Base-by-base conservation (phyloP, 2,888 invertebrate species). In the Troides oblongomaculatus region DNA sequence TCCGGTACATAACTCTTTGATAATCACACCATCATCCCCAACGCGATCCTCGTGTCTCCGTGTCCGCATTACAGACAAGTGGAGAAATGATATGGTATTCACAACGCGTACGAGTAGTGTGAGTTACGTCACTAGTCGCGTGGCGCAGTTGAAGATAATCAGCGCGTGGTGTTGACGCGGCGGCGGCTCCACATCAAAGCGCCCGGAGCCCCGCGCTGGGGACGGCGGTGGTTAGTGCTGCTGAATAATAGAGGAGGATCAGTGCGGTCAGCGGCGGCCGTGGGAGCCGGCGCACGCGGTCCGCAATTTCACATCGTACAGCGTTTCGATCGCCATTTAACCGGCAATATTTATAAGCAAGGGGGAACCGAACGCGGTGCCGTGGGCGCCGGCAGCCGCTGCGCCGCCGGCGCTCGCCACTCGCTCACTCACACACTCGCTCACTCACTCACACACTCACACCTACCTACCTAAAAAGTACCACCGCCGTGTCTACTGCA, bases 271-370 rank as follows among this genome's bases (percentile, higher is more conserved):
- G 59, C 62, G 46, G 58, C 8, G 53, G 63, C 30, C 70, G 70
- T 70, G 70, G 70, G 70, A 70, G 17, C 56, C 12, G 56, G 63
- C 70, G 60, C 66, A 21, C 64, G 70, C 25, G 39, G 5, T n/a
- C 62, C 10, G 39, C 70, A 36, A 68, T 68, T 67, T 56, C 36
- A 63, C 62, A 50, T 46, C 58, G n/a, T 14, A 62, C 64, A 57
- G 65, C 25, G 14, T 58, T 62, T 56, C 53, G 62, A 64, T 63
- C 60, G 21, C 60, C 50, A 43, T 66, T 66, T 64, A 66, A 56
- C 63, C 10, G 58, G 70, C 64, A 70, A 70, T 66, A 66, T 70
- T 70, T 64, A 66, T 66, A 66, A 66, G 65, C 62, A 39, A 62
- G 58, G 63, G 68, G 68, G 61, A 69, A 64, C 62, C 50, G 62